Percentiles rank a stretch among this genome's conserved stretches.
Conservation (phyloP, 2,797 vertebrate genomes). For the Notoglanidium macrostoma region DNA sequence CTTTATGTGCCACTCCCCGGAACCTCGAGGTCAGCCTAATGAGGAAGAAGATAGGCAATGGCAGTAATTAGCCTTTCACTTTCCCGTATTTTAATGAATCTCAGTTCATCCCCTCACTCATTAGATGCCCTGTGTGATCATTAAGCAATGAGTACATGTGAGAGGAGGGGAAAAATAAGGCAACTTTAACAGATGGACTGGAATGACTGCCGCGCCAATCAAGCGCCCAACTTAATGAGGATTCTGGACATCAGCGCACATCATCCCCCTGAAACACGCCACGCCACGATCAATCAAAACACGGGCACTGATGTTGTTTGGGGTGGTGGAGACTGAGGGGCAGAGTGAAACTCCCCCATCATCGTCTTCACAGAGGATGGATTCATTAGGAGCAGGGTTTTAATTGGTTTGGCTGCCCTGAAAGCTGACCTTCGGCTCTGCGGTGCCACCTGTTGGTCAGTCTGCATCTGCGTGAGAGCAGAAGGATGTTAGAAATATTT, state of each 20-base stretch:
- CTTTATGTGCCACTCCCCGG: constrained; percentile 63
- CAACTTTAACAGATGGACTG: constrained; percentile 76
- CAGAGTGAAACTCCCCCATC: constrained; percentile 62
- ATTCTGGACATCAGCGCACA: constrained; percentile 70
- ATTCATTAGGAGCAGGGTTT: constrained; percentile 52
- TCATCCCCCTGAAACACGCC: constrained; percentile 61
- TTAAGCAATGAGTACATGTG: constrained; percentile 74
- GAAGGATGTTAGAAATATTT: background rate
- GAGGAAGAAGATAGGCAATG: constrained; percentile 79
- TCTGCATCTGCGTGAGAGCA: background rate
- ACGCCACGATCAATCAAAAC: constrained; percentile 76
- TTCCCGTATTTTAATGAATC: constrained; percentile 78
- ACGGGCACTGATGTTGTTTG: constrained; percentile 50
- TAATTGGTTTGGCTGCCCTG: constrained; percentile 55
- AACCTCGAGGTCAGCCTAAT: constrained; percentile 85
- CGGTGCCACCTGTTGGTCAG: constrained; percentile 34
- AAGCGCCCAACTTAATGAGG: constrained; percentile 76
- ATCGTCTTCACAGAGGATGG: constrained; percentile 53
- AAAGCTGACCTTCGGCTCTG: constrained; percentile 38
- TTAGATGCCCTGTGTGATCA: constrained; percentile 77
- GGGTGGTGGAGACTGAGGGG: constrained; percentile 63
- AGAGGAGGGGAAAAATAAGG: constrained; percentile 45
- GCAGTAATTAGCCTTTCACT: constrained; percentile 83
- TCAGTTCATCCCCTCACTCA: constrained; percentile 71
- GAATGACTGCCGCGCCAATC: constrained; percentile 78